A percentile compares a stretch with the other conserved stretches of the same genome.
Evolutionary conservation across 2,888 invertebrate genomes (phyloP).

Genomic region (Catocala fraxini): DNA sequence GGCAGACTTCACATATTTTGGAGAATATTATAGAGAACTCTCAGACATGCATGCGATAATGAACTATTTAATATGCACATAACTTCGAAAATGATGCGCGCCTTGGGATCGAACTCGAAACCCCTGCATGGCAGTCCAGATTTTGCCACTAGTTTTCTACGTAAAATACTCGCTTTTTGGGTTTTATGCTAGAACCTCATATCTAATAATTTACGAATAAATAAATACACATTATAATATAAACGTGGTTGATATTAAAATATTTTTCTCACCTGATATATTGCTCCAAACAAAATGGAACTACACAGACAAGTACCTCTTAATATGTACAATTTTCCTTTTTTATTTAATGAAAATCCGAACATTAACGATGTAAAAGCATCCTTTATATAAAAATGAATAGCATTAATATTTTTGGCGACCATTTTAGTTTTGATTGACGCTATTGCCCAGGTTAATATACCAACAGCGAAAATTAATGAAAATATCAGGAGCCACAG

Average conservation of each 20-base stretch:
- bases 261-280: constrained; percentile 60
- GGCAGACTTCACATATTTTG: no score
- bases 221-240: neutral
- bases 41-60: no score
- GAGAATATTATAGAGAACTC: no score
- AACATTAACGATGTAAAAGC: constrained; percentile 49
- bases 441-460: constrained; percentile 53
- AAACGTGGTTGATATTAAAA: neutral
- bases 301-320: constrained; percentile 54
- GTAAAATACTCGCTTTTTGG: no score
- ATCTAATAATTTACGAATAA: no score
- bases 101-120: no score
- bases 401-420: constrained; percentile 14
- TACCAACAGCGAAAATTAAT: constrained; percentile 38
- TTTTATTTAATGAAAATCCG: constrained; percentile 54
- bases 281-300: constrained; percentile 58
- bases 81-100: no score
- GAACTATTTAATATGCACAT: no score
- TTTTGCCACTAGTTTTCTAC: no score
- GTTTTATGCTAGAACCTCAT: no score
- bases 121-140: no score
- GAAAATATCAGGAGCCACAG: constrained; percentile 37
- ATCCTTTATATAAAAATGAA: constrained; percentile 45
- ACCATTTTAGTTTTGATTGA: constrained; percentile 30
- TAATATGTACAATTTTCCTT: constrained; percentile 45